phyloP scores from a whole-genome alignment of 2,888 invertebrate genomes.

The Seladonia tumulorum region DNA sequence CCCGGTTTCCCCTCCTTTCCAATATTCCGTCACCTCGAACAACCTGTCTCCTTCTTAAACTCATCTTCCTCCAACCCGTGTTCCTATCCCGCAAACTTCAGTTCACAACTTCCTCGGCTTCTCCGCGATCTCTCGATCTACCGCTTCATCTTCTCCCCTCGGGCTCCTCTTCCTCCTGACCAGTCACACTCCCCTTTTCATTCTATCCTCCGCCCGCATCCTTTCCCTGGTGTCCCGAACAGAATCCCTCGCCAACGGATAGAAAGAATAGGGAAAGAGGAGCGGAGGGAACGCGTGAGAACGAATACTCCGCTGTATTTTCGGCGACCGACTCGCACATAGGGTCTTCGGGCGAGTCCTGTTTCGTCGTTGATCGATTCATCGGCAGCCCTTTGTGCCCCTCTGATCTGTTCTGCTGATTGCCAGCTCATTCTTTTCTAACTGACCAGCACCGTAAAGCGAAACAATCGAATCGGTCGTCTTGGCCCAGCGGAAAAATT shows the following conservation, averaged over 20 bases:
- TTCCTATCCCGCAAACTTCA: slow-evolving; percentile 15
- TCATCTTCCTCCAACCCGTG: slow-evolving; percentile 20
- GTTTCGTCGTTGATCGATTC: slow-evolving; percentile 40
- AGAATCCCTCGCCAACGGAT: background rate
- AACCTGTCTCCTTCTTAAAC: slow-evolving; percentile 31
- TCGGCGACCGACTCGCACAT: slow-evolving; percentile 37
- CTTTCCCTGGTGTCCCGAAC: background rate
- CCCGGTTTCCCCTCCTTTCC: slow-evolving; percentile 25
- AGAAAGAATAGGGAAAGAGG: background rate
- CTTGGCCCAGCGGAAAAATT: background rate
- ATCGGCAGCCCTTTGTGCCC: slow-evolving; percentile 33
- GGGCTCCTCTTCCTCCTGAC: background rate
- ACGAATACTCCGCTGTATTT: slow-evolving; percentile 31
- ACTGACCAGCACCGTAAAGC: background rate
- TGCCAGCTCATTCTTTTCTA: background rate
- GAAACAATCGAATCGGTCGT: background rate
- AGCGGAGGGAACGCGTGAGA: slow-evolving; percentile 24
- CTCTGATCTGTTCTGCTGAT: background rate
- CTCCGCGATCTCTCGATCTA: slow-evolving; percentile 37
- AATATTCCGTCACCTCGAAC: slow-evolving; percentile 28
- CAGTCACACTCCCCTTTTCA: background rate
- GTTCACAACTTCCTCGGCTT: slow-evolving; percentile 22
- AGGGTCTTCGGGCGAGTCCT: background rate
- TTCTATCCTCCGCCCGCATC: slow-evolving; percentile 42
- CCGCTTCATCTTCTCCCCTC: slow-evolving; percentile 19